Evolutionary conservation across 2,797 vertebrate species (phyloP), one percentile per base, ranked within the genome.

Genomic region (Tokudaia muenninki): DNA sequence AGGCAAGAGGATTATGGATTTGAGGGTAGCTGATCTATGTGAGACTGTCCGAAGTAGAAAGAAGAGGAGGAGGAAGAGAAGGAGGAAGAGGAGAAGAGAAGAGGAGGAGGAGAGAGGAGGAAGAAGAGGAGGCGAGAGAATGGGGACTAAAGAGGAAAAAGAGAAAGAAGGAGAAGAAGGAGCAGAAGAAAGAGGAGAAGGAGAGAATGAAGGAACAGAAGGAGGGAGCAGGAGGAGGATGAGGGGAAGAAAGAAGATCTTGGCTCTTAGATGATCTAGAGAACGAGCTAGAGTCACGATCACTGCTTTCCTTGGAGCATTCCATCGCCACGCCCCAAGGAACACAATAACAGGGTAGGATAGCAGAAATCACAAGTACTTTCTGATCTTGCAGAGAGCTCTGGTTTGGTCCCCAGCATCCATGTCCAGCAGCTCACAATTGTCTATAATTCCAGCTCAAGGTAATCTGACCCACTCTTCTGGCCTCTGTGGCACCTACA

Each of bases 361-460:
- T 41, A 41, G 67, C 86, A 52, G 44, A 97, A 81, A 92, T 34
- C 16, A 47, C 78, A 65, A 74, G 80, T 59, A 82, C n/a, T 59
- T 41, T 13, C n/a, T 82, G 6, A 16, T 82, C 21, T 59, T 82
- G 12, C 12, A 26, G 55, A 82, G 12, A 59, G 22, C n/a, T 59
- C 2, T 7, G 29, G 22, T 82, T 59, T 37, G 22, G 22, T 26
- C 41, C n/a, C 55, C n/a, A 41, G 12, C n/a, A 82, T 55, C 21
- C n/a, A 41, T 50, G 55, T 59, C n/a, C 14, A 26, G n/a, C 17
- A 67, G 61, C 41, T 67, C 82, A 86, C 29, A 67, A 14, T 22
- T 86, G 61, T 44, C 29, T 50, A 12, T 84, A 67, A 86, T 41
- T 50, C 59, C 26, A 83, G 16, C 16, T 83, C 41, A 67, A 67